Percentiles rank a stretch among this genome's conserved stretches.
These are phyloP conservation scores for Corvus hawaiiensis DNA, from an alignment of 2,113 vertebrate species.

Conservation along the genomic window DNA sequence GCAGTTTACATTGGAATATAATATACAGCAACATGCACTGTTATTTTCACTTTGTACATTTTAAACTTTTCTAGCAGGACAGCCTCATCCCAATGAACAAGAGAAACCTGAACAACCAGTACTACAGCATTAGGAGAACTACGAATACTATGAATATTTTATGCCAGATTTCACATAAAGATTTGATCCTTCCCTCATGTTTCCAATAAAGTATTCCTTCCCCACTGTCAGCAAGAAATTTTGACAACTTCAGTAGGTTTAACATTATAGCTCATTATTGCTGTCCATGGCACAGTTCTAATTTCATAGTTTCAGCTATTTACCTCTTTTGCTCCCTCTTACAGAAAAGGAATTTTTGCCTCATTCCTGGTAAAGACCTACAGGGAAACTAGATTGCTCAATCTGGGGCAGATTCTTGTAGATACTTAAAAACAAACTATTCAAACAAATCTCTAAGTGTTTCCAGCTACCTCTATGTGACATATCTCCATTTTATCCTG, in stretches of 20 bases:
- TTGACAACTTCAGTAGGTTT: neutral
- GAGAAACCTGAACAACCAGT: neutral
- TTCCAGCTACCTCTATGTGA: neutral
- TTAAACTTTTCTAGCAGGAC: neutral
- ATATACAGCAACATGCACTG: neutral
- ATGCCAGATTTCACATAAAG: neutral
- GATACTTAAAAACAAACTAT: neutral
- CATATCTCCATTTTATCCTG: neutral
- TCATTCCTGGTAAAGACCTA: neutral
- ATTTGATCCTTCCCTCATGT: neutral
- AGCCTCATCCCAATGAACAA: neutral
- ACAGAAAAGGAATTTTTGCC: neutral
- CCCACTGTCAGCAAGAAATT: neutral
- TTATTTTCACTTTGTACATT: neutral
- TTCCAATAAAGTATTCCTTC: neutral
- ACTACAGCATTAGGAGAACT: neutral
- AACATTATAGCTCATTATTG: neutral
- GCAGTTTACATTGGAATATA: neutral
- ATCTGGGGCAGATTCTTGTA: neutral
- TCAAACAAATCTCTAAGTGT: neutral
- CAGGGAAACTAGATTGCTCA: neutral
- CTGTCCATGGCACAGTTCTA: neutral
- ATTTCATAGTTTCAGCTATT: neutral
- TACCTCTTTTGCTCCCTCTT: neutral
- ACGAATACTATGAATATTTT: neutral